Evolutionary conservation across 2,113 vertebrate genomes (phyloP).

Genomic region (Gymnocephalus cernua): DNA sequence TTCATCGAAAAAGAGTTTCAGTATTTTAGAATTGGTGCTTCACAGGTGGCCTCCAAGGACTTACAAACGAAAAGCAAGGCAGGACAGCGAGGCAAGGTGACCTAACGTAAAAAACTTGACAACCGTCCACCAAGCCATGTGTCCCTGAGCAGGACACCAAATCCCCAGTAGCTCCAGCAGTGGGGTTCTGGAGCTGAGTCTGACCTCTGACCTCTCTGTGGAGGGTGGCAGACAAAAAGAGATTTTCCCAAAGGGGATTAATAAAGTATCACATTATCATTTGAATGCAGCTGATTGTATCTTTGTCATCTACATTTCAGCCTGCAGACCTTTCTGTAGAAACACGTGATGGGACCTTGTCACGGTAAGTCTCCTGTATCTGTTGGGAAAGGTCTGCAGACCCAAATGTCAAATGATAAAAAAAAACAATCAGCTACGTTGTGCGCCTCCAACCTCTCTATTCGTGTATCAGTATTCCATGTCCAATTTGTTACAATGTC

Average conservation of each 20-base stretch:
- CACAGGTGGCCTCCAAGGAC: constrained; percentile 33
- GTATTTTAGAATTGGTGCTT: constrained; percentile 28
- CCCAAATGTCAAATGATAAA: constrained; percentile 66
- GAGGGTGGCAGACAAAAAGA: constrained; percentile 55
- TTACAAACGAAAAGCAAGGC: neutral
- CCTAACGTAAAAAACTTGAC: constrained; percentile 36
- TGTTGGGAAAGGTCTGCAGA: constrained; percentile 32
- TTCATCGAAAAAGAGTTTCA: neutral
- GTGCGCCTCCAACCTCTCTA: constrained; percentile 22
- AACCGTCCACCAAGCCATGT: constrained; percentile 40
- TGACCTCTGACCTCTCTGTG: constrained; percentile 68
- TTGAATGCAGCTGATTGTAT: constrained; percentile 73
- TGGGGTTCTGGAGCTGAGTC: constrained; percentile 31
- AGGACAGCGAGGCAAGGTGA: constrained; percentile 45
- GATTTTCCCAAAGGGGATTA: constrained; percentile 69
- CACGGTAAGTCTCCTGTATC: constrained; percentile 23
- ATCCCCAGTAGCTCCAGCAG: constrained; percentile 37
- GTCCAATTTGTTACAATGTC: constrained; percentile 9
- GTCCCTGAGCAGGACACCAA: constrained; percentile 49
- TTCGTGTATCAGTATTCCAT: constrained; percentile 25
- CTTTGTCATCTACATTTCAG: constrained; percentile 59
- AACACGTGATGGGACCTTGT: constrained; percentile 39
- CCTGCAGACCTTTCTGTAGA: constrained; percentile 39
- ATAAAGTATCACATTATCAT: constrained; percentile 77
- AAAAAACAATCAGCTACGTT: constrained; percentile 32